Evolutionary conservation across 2,888 invertebrate genomes (phyloP).

Genomic region (Apodemia zela): DNA sequence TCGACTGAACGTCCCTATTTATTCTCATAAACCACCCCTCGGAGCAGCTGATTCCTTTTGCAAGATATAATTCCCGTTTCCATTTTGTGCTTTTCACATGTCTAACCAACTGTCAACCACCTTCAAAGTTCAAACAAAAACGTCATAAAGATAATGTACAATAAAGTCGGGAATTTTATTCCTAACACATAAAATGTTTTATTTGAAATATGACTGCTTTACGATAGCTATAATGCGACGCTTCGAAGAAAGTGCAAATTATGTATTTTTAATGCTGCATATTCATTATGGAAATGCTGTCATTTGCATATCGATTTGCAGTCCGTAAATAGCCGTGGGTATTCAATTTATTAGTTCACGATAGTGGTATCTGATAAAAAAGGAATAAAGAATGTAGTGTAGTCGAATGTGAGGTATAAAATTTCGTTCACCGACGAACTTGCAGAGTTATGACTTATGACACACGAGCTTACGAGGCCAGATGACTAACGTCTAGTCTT

Average conservation of each 20-base stretch:
- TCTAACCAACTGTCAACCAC: slow-evolving; percentile 22
- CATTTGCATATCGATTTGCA: slow-evolving; percentile 6
- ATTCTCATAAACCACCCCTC: slow-evolving; percentile 46
- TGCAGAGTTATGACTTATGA: slow-evolving; percentile 2
- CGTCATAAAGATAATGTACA: slow-evolving; percentile 5
- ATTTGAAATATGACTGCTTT: slow-evolving; percentile 22
- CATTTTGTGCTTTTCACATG: slow-evolving; percentile 26
- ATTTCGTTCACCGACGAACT: slow-evolving; percentile 10
- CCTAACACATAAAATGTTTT: slow-evolving; percentile 18
- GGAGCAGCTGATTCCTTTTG: slow-evolving; percentile 68
- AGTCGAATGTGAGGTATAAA: slow-evolving; percentile 27
- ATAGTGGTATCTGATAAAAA: slow-evolving; percentile 46
- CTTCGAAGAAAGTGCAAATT: slow-evolving; percentile 19
- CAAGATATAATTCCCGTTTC: slow-evolving; percentile 32
- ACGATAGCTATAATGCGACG: slow-evolving; percentile 21
- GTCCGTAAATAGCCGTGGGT: slow-evolving; percentile 22
- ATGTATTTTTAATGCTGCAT: slow-evolving; percentile 11
- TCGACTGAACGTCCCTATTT: slow-evolving; percentile 51
- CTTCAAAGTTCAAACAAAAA: slow-evolving; percentile 11
- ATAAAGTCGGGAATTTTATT: slow-evolving; percentile 10
- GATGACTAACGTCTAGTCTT: slow-evolving; percentile 24
- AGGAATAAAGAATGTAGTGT: slow-evolving; percentile 36
- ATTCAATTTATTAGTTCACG: slow-evolving; percentile 18
- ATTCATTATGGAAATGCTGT: slow-evolving; percentile 19
- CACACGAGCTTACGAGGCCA: slow-evolving; percentile 27